These are phyloP conservation scores for Podiceps cristatus DNA, from an alignment of 2,113 vertebrate species.

Conservation along the genomic window DNA sequence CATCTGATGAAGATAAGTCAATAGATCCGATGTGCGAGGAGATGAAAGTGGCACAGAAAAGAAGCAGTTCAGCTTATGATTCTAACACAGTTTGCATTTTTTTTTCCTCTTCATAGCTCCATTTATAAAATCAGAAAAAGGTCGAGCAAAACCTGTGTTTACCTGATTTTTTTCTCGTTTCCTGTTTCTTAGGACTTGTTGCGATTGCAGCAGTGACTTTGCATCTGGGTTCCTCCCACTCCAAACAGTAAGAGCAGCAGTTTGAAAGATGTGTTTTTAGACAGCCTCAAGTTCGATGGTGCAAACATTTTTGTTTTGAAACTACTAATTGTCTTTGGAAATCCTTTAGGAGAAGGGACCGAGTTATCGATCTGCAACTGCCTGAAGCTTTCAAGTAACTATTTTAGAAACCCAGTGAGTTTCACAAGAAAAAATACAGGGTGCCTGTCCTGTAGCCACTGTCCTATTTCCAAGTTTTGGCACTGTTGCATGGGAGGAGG, in stretches of 20 bases:
- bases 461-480: background rate
- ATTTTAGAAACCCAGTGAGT: background rate
- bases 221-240: background rate
- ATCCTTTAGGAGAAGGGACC: background rate
- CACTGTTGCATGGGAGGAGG: background rate
- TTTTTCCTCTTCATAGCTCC: background rate
- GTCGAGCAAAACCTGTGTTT: background rate
- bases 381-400: background rate
- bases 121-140: background rate
- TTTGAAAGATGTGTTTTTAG: background rate
- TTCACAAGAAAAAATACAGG: background rate
- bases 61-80: background rate
- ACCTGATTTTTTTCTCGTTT: background rate
- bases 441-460: background rate
- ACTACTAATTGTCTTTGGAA: background rate
- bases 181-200: constrained; percentile 4
- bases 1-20: background rate
- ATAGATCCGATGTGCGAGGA: background rate
- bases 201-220: background rate
- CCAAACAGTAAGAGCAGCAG: background rate
- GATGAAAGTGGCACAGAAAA: background rate
- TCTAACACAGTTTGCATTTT: background rate
- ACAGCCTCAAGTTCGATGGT: background rate
- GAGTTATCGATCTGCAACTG: background rate
- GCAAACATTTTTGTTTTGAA: background rate